Base-by-base conservation (phyloP, 2,797 vertebrate genomes). In the Vireo griseus region DNA sequence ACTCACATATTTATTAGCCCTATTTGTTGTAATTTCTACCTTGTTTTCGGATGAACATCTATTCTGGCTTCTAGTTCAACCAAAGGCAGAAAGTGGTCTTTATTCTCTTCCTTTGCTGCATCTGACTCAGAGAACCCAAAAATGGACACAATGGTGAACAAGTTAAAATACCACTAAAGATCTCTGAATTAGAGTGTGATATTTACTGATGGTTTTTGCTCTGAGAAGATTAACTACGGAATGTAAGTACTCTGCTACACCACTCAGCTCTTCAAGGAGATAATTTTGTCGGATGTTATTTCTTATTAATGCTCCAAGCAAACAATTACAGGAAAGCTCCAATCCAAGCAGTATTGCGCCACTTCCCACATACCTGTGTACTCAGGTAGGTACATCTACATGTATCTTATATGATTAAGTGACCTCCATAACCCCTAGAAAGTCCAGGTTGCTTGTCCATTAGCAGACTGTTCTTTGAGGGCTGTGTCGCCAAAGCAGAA, bases 371-470 rank as follows among this genome's bases (percentile, higher is more conserved):
- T 55, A 84, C 54, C 45, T 86, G 47, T 74, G 47, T 66, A 69
- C 54, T 40, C 45, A 59, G 51, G 16, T 37, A 82, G 5, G 6
- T 76, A 85, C 77, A 93, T 75, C 85, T 93, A 65, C 61, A 72
- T 88, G 63, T 86, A 75, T 75, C 16, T 58, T 54, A 17, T 44
- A 67, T n/a, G 79, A 87, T 89, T 91, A 92, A 94, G 95, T 90
- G 22, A 80, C 45, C 77, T 96, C 62, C 71, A 61, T 61, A 75
- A 90, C 50, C 62, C 67, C 84, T 61, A 65, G 37, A 90, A 96
- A 93, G 45, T 88, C 88, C 57, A 95, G 91, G 51, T 54, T 96
- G 50, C 28, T 91, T 92, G 74, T 92, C 84, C 68, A 77, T 95
- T 95, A 93, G 5, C 52, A 66, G 35, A 16, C 4, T 92, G 58